Conservation (phyloP, 2,888 invertebrate genomes). For the Drosophila infuscata region DNA sequence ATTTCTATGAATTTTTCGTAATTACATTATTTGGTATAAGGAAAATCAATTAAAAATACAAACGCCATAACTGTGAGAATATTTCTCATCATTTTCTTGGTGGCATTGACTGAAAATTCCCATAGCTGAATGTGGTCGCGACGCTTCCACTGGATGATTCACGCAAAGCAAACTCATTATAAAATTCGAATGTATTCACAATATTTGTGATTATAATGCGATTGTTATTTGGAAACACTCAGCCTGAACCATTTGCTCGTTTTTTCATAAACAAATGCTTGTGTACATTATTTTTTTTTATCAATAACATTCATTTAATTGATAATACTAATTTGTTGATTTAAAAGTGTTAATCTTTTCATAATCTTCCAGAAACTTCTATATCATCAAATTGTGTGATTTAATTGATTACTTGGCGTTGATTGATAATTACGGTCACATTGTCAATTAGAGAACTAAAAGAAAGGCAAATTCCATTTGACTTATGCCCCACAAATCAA, state of each 20-base stretch:
- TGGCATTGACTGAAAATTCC: conserved; percentile 2
- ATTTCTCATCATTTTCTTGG: conserved; percentile 10
- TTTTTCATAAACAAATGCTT: not conserved
- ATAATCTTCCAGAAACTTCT: not conserved
- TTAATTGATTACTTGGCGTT: conserved; percentile 9
- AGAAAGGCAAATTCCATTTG: conserved; percentile 24
- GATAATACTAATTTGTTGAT: not conserved
- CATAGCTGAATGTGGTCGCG: not conserved
- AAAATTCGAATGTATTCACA: not conserved
- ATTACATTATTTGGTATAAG: not conserved
- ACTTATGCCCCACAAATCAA: conserved; percentile 17
- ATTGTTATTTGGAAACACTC: conserved; percentile 1
- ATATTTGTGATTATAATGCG: conserved; percentile 1
- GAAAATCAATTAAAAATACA: not conserved
- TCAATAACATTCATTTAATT: not conserved
- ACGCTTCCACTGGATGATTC: conserved; percentile 17
- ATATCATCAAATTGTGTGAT: not conserved
- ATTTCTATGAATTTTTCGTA: conserved; percentile 14
- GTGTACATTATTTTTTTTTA: not conserved
- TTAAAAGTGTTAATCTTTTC: not conserved
- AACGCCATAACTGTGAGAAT: conserved; percentile 1
- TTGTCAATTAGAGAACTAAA: conserved; percentile 24
- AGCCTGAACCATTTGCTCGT: conserved; percentile 4
- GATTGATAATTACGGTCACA: conserved; percentile 20
- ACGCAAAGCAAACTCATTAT: not conserved